Conservation (phyloP, 2,113 vertebrate genomes). For the Malurus cyaneus region DNA sequence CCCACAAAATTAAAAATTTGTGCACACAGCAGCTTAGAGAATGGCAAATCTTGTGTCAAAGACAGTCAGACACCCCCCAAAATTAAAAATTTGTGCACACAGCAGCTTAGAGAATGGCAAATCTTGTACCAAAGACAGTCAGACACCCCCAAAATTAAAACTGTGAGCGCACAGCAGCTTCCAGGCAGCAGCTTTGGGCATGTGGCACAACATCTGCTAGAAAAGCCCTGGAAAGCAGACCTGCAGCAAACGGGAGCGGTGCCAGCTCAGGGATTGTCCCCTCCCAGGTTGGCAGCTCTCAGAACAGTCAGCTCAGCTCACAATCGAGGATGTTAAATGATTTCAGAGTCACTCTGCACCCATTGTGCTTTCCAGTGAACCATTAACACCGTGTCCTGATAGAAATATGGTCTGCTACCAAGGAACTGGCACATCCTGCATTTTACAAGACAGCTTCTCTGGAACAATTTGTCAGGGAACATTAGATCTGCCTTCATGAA, state of each 20-base stretch:
- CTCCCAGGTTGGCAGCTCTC: slow-evolving; percentile 65
- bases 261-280: slow-evolving; percentile 60
- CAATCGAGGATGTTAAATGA: slow-evolving; percentile 51
- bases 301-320: slow-evolving; percentile 55
- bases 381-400: slow-evolving; percentile 18
- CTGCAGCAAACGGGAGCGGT: slow-evolving; percentile 50
- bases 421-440: not conserved
- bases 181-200: slow-evolving; percentile 57
- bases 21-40: slow-evolving; percentile 25
- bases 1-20: slow-evolving; percentile 32
- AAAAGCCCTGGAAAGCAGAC: slow-evolving; percentile 67
- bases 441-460: slow-evolving; percentile 30
- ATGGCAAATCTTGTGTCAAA: too few relatives aligned
- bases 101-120: not conserved
- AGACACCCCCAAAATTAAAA: slow-evolving; percentile 32
- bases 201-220: slow-evolving; percentile 73
- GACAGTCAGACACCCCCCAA: too few relatives aligned
- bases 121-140: not conserved
- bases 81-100: too few relatives aligned
- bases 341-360: slow-evolving; percentile 41
- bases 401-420: not conserved
- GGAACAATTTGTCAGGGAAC: not conserved
- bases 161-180: not conserved
- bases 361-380: slow-evolving; percentile 47
- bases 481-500: not conserved